These are phyloP conservation scores for Ramphastos sulfuratus DNA, from an alignment of 2,113 vertebrate species.

Conservation along the genomic window DNA sequence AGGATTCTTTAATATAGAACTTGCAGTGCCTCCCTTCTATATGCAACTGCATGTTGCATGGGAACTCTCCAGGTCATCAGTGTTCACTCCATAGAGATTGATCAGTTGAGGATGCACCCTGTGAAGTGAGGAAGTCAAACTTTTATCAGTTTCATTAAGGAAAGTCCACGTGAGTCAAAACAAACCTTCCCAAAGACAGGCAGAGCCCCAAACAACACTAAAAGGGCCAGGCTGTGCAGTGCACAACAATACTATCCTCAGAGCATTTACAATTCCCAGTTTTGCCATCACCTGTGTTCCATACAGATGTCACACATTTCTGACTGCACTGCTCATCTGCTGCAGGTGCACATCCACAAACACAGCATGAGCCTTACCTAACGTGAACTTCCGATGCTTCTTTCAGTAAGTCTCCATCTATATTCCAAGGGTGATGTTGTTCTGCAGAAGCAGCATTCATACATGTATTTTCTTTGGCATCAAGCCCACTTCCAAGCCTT, in stretches of 20 bases:
- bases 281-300: neutral
- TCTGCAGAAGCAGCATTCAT: constrained; percentile 50
- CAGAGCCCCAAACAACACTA: neutral
- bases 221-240: neutral
- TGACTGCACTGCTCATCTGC: neutral
- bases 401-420: constrained; percentile 85
- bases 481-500: neutral
- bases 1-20: neutral
- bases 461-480: constrained; percentile 31
- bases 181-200: neutral
- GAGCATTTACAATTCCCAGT: neutral
- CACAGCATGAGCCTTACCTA: constrained; percentile 64
- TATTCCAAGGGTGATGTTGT: constrained; percentile 81
- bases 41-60: constrained; percentile 79
- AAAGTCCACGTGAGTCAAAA: neutral
- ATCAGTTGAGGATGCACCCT: constrained; percentile 84
- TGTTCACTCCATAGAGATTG: constrained; percentile 78
- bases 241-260: neutral
- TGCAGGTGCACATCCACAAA: neutral
- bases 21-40: constrained; percentile 39
- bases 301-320: neutral
- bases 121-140: constrained; percentile 43
- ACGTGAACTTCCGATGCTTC: constrained; percentile 77
- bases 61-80: constrained; percentile 75
- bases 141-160: neutral